These are phyloP conservation scores for Anser cygnoides DNA, from an alignment of 2,113 vertebrate genomes.

Conservation along the genomic window DNA sequence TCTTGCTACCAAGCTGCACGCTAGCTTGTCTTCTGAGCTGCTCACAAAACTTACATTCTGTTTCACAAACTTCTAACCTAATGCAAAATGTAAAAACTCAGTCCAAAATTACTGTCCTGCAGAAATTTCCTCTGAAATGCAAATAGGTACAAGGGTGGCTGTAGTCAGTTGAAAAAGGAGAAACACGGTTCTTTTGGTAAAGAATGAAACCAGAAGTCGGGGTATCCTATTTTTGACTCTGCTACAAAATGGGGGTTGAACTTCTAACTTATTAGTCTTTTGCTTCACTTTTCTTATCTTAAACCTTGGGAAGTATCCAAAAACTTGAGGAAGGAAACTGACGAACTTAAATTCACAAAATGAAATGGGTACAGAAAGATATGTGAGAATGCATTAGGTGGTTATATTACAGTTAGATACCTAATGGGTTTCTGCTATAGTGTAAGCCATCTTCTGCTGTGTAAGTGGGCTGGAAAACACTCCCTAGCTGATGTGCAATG, in stretches of 20 bases:
- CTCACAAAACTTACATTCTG: neutral
- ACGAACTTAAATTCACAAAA: neutral
- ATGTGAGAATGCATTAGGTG: neutral
- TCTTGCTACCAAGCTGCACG: neutral
- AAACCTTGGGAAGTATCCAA: neutral
- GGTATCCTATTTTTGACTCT: neutral
- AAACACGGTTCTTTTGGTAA: neutral
- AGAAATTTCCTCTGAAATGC: neutral
- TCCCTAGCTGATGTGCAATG: conserved; percentile 92
- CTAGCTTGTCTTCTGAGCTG: neutral
- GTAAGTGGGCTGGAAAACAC: conserved; percentile 87
- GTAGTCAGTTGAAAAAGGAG: neutral
- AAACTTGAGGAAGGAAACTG: neutral
- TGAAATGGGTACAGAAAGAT: neutral
- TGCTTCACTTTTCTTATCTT: neutral
- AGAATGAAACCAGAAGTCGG: neutral
- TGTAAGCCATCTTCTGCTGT: conserved; percentile 57
- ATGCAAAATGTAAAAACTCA: neutral
- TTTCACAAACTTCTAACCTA: neutral
- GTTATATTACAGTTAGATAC: conserved; percentile 59
- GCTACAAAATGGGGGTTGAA: neutral
- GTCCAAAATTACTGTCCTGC: neutral
- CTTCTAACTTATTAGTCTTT: neutral
- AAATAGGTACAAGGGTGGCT: neutral
- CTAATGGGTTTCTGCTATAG: conserved; percentile 88